A percentile compares a stretch with the other conserved stretches of the same genome.
Evolutionary conservation across 2,113 vertebrate species (phyloP).

Genomic region (Ictidomys tridecemlineatus): DNA sequence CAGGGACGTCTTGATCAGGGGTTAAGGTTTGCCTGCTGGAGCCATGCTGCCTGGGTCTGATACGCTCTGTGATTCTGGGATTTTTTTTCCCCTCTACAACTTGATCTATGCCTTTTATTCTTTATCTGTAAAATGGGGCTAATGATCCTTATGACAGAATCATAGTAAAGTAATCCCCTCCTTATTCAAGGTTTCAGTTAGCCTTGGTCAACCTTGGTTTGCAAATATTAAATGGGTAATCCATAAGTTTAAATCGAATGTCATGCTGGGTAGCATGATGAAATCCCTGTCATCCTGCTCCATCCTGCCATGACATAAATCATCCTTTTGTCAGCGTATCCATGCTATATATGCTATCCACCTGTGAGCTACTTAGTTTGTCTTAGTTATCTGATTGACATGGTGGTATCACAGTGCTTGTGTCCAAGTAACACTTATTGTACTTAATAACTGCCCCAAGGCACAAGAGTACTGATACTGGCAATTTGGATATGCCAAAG

Average conservation of each 20-base stretch:
- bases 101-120: background rate
- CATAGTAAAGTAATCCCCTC: background rate
- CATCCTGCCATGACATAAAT: background rate
- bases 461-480: background rate
- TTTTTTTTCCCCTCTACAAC: background rate
- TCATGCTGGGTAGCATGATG: background rate
- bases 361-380: background rate
- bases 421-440: background rate
- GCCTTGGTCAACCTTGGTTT: background rate
- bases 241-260: background rate
- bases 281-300: background rate
- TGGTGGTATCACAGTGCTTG: background rate
- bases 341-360: background rate
- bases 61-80: background rate
- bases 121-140: background rate
- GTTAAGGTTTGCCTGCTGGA: background rate
- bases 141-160: background rate
- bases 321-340: background rate
- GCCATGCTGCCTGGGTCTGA: background rate
- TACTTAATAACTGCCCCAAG: background rate
- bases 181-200: background rate
- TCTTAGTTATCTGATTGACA: background rate
- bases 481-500: too few relatives aligned
- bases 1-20: background rate
- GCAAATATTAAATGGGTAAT: background rate